A percentile compares a stretch with the other conserved stretches of the same genome.
Conservation (phyloP, 2,113 vertebrate genomes). For the Carettochelys insculpta region DNA sequence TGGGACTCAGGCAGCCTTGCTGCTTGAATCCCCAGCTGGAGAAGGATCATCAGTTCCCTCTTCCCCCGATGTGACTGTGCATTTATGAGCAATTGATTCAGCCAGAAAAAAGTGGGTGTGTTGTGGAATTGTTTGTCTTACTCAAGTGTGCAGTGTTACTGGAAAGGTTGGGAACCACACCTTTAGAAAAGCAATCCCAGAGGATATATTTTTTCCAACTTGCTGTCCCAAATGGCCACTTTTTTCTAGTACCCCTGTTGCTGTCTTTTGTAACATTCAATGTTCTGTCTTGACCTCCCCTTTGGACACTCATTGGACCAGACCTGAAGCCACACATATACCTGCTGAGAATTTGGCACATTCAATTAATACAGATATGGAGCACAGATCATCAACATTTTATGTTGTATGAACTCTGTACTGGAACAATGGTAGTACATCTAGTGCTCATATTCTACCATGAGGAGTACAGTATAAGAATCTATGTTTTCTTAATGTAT, state of each 20-base stretch:
- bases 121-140: too few relatives aligned
- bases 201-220: slow-evolving; percentile 61
- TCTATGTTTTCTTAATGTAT: not conserved
- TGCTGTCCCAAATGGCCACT: slow-evolving; percentile 60
- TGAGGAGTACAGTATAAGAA: slow-evolving; percentile 12
- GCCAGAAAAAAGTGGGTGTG: too few relatives aligned
- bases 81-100: too few relatives aligned
- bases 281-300: slow-evolving; percentile 57
- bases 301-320: slow-evolving; percentile 66
- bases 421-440: not conserved
- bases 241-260: slow-evolving; percentile 58
- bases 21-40: too few relatives aligned
- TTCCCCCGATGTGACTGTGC: too few relatives aligned
- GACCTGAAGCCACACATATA: slow-evolving; percentile 66
- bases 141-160: too few relatives aligned
- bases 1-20: too few relatives aligned
- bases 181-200: slow-evolving; percentile 67
- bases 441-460: not conserved
- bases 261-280: slow-evolving; percentile 62
- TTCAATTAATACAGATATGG: slow-evolving; percentile 25
- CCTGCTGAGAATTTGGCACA: slow-evolving; percentile 61
- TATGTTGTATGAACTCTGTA: slow-evolving; percentile 53
- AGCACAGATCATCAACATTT: slow-evolving; percentile 47
- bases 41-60: too few relatives aligned
- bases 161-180: too few relatives aligned